phyloP scores from a whole-genome alignment of 2,888 invertebrate species.

The Mechanitis messenoides region DNA sequence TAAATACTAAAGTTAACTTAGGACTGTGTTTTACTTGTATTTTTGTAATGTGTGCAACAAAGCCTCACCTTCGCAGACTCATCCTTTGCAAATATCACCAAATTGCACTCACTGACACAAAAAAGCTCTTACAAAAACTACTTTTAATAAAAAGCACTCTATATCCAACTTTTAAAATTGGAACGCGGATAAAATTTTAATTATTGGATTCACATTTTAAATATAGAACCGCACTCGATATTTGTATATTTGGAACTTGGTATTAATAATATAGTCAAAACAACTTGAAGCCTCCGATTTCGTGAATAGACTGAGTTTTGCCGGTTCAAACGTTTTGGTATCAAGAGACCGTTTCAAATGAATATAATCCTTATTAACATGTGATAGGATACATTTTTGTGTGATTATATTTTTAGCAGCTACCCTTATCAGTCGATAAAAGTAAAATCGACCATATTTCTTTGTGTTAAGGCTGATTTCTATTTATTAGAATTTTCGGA shows the following conservation, averaged over 20 bases:
- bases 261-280: constrained; percentile 28
- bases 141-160: constrained; percentile 1
- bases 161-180: constrained; percentile 1
- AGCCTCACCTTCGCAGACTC: constrained; percentile 28
- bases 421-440: constrained; percentile 16
- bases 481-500: background rate
- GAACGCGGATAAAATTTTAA: background rate
- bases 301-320: constrained; percentile 43
- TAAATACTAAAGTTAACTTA: too few species aligned
- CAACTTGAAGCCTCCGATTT: constrained; percentile 42
- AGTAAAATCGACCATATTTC: constrained; percentile 11
- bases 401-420: constrained; percentile 10
- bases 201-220: constrained; percentile 22
- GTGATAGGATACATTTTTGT: constrained; percentile 8
- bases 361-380: constrained; percentile 11
- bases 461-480: constrained; percentile 8
- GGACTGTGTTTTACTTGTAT: too few species aligned
- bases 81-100: constrained; percentile 21
- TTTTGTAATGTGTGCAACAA: too few species aligned
- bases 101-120: constrained; percentile 6
- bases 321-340: constrained; percentile 28
- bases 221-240: constrained; percentile 22
- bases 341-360: constrained; percentile 6
- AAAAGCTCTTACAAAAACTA: constrained; percentile 9
- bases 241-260: constrained; percentile 17